phyloP scores from a whole-genome alignment of 2,113 vertebrate species.

The Erythrocebus patas region DNA sequence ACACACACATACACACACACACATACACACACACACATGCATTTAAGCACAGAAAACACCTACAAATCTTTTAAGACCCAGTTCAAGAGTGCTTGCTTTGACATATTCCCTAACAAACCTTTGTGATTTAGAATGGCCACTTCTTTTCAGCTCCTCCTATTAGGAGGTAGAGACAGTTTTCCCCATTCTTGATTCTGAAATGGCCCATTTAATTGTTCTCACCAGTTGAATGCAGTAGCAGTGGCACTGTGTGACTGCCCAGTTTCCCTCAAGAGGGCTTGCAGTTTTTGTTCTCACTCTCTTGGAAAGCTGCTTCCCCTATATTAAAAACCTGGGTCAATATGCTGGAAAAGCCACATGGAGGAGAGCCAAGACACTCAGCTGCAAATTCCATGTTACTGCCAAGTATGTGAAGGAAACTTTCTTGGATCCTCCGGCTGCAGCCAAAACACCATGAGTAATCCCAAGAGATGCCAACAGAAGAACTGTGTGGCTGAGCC shows the following conservation, averaged over 20 bases:
- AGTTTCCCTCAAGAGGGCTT: neutral
- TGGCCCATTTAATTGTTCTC: neutral
- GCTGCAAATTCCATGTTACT: neutral
- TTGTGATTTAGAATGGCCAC: neutral
- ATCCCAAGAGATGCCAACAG: neutral
- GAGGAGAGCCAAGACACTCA: neutral
- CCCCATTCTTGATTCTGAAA: neutral
- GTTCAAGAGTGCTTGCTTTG: neutral
- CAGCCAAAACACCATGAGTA: neutral
- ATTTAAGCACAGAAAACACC: neutral
- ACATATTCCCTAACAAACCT: neutral
- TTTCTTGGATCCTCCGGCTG: neutral
- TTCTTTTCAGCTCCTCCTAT: neutral
- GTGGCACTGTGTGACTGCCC: neutral
- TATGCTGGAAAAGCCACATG: neutral
- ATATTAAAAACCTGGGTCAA: neutral
- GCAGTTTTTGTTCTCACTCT: neutral
- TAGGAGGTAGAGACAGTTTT: neutral
- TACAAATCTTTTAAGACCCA: neutral
- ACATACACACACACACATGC: neutral
- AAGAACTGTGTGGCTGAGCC: neutral
- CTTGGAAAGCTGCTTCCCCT: neutral
- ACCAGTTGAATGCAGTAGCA: neutral
- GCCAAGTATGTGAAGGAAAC: neutral
- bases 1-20: neutral